phyloP scores from a whole-genome alignment of 2,113 vertebrate species.

The Microcebus lehilahytsara region DNA sequence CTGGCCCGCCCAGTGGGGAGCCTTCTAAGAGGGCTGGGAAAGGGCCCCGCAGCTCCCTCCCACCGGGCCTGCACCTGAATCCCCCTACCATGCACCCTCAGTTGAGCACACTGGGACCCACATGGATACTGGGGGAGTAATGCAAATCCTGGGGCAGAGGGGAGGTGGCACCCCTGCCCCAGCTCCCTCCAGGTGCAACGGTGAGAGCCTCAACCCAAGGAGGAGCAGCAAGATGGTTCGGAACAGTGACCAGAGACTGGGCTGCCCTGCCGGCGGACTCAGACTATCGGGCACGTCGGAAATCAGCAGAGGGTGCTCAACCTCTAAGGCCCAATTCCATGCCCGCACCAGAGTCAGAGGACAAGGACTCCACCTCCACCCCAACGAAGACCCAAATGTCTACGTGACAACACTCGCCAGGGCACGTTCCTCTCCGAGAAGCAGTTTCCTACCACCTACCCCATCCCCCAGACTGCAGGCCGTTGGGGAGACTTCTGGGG shows the following conservation, averaged over 20 bases:
- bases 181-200: background rate
- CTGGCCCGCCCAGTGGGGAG: background rate
- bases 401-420: background rate
- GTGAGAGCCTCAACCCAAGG: background rate
- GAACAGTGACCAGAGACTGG: background rate
- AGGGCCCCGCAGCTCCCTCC: background rate
- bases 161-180: background rate
- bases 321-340: background rate
- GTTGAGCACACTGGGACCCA: background rate
- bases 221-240: background rate
- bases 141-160: background rate
- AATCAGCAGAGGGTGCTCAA: background rate
- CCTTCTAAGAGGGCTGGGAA: background rate
- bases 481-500: background rate
- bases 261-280: background rate
- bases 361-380: background rate
- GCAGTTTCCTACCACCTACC: background rate
- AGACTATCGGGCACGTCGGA: rapidly evolving
- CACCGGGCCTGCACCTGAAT: background rate
- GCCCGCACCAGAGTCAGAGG: background rate
- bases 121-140: background rate
- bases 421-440: background rate
- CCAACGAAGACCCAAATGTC: background rate
- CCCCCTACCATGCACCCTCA: rapidly evolving
- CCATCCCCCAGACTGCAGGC: background rate